phyloP scores from a whole-genome alignment of 2,888 invertebrate genomes.

The Drosophila peninsularis region DNA sequence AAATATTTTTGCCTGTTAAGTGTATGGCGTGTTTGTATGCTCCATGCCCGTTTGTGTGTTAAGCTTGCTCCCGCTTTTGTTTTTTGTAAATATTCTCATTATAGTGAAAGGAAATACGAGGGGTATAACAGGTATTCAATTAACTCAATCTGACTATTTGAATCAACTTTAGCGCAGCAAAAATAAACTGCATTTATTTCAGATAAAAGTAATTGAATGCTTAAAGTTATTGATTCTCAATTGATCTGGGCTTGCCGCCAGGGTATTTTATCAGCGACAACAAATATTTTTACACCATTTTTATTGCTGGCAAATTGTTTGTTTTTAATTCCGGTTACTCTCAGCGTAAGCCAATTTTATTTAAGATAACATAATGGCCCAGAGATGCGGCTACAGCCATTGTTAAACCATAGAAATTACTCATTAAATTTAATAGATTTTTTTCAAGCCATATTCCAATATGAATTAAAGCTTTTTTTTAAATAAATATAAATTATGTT shows the following conservation, averaged over 20 bases:
- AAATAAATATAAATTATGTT: too few species aligned
- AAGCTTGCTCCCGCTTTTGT: neutral
- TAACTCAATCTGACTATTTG: neutral
- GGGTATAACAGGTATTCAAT: neutral
- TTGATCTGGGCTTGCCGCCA: too few species aligned
- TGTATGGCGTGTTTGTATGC: constrained; percentile 42
- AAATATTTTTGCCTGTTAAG: constrained; percentile 74
- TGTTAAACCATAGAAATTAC: constrained; percentile 20
- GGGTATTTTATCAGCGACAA: neutral
- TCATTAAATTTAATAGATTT: constrained; percentile 20
- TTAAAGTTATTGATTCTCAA: too few species aligned
- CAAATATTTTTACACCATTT: constrained; percentile 4
- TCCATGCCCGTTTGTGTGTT: constrained; percentile 10
- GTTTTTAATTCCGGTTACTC: constrained; percentile 72
- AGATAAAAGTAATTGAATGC: too few species aligned
- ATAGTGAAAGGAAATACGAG: too few species aligned
- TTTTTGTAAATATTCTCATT: constrained; percentile 15
- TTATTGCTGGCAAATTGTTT: constrained; percentile 63
- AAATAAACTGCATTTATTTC: too few species aligned
- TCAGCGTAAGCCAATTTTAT: constrained; percentile 52
- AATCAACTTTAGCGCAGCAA: neutral
- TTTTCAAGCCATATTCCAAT: neutral
- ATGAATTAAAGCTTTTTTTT: too few species aligned
- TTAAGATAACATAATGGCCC: constrained; percentile 48
- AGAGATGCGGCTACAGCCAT: constrained; percentile 14